phyloP scores from a whole-genome alignment of 2,888 invertebrate genomes.

The Bedellia somnulentella region DNA sequence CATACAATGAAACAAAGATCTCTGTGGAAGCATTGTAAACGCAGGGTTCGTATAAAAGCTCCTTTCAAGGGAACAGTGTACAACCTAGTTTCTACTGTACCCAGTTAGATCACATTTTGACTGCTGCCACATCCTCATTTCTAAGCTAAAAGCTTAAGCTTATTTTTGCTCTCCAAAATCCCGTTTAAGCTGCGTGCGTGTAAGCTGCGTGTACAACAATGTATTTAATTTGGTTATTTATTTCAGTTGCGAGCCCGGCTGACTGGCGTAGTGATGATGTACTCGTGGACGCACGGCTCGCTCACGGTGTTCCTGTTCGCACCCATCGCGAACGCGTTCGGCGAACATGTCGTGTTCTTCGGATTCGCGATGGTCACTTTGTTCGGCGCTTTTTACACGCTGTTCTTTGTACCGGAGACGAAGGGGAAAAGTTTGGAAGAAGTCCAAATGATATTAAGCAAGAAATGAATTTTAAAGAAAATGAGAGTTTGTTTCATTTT shows the following conservation, averaged over 20 bases:
- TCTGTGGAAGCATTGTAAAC: too few relatives aligned
- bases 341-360: conserved; percentile 36
- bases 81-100: too few relatives aligned
- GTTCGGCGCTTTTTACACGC: conserved; percentile 30
- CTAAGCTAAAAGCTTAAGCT: too few relatives aligned
- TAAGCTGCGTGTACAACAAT: too few relatives aligned
- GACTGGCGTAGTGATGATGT: conserved; percentile 6
- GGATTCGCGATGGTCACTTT: conserved; percentile 31
- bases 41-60: too few relatives aligned
- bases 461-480: background rate
- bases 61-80: too few relatives aligned
- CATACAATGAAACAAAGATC: too few relatives aligned
- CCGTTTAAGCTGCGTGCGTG: too few relatives aligned
- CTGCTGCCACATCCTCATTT: too few relatives aligned
- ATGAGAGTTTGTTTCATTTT: too few relatives aligned
- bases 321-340: conserved; percentile 29
- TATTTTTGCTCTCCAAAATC: too few relatives aligned
- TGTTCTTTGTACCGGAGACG: conserved; percentile 46
- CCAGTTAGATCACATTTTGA: too few relatives aligned
- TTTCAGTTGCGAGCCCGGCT: conserved; percentile 3
- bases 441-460: conserved; percentile 17
- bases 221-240: background rate
- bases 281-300: conserved; percentile 16
- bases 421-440: conserved; percentile 38
- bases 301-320: conserved; percentile 26